Conservation (phyloP, 1,140 invertebrate species). For the Andricus grossulariae region DNA sequence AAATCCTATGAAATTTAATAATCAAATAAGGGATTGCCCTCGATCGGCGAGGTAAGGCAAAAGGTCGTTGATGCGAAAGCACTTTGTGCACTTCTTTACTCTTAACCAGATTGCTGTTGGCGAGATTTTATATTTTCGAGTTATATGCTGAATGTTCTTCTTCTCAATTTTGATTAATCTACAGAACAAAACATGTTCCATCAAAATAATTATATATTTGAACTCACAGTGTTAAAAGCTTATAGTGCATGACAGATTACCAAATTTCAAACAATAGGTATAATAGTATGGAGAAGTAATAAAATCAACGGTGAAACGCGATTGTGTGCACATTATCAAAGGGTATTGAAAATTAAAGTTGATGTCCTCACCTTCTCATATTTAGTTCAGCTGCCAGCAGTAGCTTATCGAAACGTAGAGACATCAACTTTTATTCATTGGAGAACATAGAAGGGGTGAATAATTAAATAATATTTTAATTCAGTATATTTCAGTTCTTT, state of each 20-base stretch:
- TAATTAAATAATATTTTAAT: too few relatives aligned
- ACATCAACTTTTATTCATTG: too few relatives aligned
- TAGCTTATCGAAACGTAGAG: too few relatives aligned
- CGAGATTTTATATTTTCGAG: not conserved
- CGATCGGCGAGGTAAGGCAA: not conserved
- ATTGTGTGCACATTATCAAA: not conserved
- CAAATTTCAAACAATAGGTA: not conserved
- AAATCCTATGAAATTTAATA: constrained; percentile 10
- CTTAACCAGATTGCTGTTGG: not conserved
- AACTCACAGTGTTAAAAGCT: not conserved
- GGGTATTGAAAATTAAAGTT: constrained; percentile 12
- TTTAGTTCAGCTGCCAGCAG: constrained; percentile 6
- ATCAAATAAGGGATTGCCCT: constrained; percentile 12
- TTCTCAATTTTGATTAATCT: too few relatives aligned
- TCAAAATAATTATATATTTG: not conserved
- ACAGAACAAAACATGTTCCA: too few relatives aligned
- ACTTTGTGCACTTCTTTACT: not conserved
- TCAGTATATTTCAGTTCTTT: too few relatives aligned
- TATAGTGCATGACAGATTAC: not conserved
- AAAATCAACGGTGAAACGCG: not conserved
- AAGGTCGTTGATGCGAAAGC: constrained; percentile 3
- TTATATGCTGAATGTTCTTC: too few relatives aligned
- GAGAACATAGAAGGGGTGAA: too few relatives aligned
- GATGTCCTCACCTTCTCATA: not conserved
- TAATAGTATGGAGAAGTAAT: not conserved